phyloP scores from a whole-genome alignment of 2,113 vertebrate species.

The Pica pica region DNA sequence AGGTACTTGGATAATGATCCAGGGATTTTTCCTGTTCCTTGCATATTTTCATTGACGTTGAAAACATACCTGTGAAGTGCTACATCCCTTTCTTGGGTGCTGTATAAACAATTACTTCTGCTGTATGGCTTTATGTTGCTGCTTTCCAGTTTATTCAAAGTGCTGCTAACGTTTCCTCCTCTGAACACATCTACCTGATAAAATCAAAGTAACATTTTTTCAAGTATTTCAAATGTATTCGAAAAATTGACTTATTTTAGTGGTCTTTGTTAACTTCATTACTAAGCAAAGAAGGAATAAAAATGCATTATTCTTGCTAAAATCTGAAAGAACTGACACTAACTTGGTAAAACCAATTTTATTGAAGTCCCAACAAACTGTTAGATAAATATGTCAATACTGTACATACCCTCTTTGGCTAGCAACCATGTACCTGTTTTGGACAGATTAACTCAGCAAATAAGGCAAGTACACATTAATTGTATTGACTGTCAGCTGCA shows the following conservation, averaged over 20 bases:
- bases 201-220: background rate
- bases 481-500: slow-evolving; percentile 16
- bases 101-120: background rate
- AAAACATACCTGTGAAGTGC: background rate
- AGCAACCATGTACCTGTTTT: slow-evolving; percentile 9
- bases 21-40: background rate
- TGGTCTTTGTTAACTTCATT: background rate
- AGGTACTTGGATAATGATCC: background rate
- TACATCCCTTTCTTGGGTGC: background rate
- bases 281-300: background rate
- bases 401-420: background rate
- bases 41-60: background rate
- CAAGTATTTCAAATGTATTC: background rate
- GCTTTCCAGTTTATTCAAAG: background rate
- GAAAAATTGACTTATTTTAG: background rate
- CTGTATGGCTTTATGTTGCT: background rate
- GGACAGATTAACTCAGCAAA: slow-evolving; percentile 32
- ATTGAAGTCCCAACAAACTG: background rate
- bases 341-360: background rate
- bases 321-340: background rate
- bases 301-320: background rate
- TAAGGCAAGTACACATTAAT: slow-evolving; percentile 38
- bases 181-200: background rate
- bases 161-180: background rate
- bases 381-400: slow-evolving; percentile 11